Evolutionary conservation across 2,888 invertebrate genomes (phyloP), one percentile per base, ranked within the genome.

Genomic region (Drosophila longiperda): DNA sequence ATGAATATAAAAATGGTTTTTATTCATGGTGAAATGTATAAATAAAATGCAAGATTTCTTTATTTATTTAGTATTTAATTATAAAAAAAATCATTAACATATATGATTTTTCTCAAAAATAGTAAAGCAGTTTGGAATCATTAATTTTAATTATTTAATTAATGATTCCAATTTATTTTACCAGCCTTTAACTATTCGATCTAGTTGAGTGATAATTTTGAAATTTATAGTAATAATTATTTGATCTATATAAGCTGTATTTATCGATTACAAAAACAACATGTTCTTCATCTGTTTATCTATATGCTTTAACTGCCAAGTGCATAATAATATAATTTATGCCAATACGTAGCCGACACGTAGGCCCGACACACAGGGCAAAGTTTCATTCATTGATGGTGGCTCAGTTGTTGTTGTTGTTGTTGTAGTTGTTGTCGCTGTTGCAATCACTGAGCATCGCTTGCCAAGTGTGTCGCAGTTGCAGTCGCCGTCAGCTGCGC

Each of bases 401-500:
- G 63, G 60, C 69, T 57, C 59, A 62, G 80, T 50, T 73, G 69
- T 60, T 67, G 80, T 53, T 69, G 65, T 73, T 69, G 90, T 73
- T 87, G 86, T 89, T 82, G 80, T 50, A 70, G 69, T 60, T 67
- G 36, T 58, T 72, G 65, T 75, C 75, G 81, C 75, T 89, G 87
- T 90, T 89, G 90, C 85, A 85, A 85, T 85, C 90, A 80, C 73
- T 72, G 83, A 86, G 74, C 84, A 88, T 90, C 90, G 85, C 87
- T 86, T 88, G 85, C 85, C 85, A 85, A 85, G 85, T 90, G 89
- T 90, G 84, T 90, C 90, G 87, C 63, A 66, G 78, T 59, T 20
- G 59, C 52, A 52, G 72, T 64, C 12, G 34, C 36, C 15, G 62
- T 34, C 59, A 42, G 68, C 54, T 70, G 61, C 50, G 58, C 55